A percentile compares a stretch with the other conserved stretches of the same genome.
Conservation (phyloP, 37 sponge, comb jelly and placozoan genomes). For the Hexactinellida sp. region DNA sequence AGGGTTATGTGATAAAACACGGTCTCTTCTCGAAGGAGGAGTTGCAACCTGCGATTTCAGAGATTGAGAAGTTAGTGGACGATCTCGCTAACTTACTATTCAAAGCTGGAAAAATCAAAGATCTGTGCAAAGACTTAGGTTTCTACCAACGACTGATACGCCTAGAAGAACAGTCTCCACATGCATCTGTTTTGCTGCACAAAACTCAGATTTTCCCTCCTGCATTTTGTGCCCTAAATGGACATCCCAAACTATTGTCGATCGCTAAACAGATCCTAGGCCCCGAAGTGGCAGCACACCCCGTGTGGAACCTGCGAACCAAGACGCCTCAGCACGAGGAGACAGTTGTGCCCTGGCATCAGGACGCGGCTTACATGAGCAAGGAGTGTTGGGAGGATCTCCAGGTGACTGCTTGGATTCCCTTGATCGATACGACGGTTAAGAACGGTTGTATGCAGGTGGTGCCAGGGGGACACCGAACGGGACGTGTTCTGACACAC, state of each 20-base stretch:
- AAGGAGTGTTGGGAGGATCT: slow-evolving; percentile 23
- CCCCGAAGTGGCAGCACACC: slow-evolving; percentile 67
- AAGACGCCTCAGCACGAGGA: slow-evolving; percentile 64
- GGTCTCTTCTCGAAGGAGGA: slow-evolving; percentile 53
- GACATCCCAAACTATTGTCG: slow-evolving; percentile 52
- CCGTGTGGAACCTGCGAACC: slow-evolving; percentile 67
- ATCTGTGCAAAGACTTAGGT: slow-evolving; percentile 44
- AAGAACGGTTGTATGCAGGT: slow-evolving; percentile 77
- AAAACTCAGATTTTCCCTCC: slow-evolving; percentile 44
- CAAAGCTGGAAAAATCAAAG: slow-evolving; percentile 30
- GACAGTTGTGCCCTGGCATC: slow-evolving; percentile 81
- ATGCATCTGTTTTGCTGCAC: slow-evolving; percentile 49
- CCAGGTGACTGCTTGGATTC: slow-evolving; percentile 74
- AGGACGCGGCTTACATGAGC: slow-evolving; percentile 78
- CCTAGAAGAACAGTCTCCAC: slow-evolving; percentile 58
- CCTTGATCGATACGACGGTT: slow-evolving; percentile 62
- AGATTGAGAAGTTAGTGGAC: slow-evolving; percentile 45
- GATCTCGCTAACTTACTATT: slow-evolving; percentile 48
- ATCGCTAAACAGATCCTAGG: slow-evolving; percentile 63
- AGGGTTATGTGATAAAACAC: slow-evolving; percentile 54
- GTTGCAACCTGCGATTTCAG: slow-evolving; percentile 39
- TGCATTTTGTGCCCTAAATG: slow-evolving; percentile 42
- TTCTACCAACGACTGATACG: slow-evolving; percentile 53
- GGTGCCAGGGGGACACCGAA: slow-evolving; percentile 48
- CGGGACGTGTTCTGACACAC: slow-evolving; percentile 55